Conservation (phyloP, 2,888 invertebrate species). For the Polietes domitor region DNA sequence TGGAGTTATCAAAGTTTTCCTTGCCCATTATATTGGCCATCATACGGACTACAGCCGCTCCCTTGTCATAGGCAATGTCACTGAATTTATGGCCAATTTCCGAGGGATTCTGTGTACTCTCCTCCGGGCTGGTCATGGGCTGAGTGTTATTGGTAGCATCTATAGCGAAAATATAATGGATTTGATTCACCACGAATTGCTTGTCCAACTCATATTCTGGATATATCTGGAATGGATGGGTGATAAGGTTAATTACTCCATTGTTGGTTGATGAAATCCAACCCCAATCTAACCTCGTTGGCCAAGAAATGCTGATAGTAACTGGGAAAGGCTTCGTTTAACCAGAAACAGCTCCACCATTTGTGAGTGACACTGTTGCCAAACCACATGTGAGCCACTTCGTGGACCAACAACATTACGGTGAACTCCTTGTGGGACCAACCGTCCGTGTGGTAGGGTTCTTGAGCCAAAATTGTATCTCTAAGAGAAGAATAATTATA, state of each 20-base stretch:
- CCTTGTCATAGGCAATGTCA: constrained; percentile 85
- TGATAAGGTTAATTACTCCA: too few relatives aligned
- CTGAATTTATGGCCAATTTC: constrained; percentile 83
- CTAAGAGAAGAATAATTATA: constrained; percentile 64
- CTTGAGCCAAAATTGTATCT: constrained; percentile 69
- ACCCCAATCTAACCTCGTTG: constrained; percentile 80
- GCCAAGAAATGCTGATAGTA: constrained; percentile 85
- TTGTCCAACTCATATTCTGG: constrained; percentile 85
- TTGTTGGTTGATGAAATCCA: too few relatives aligned
- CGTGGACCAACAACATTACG: constrained; percentile 82
- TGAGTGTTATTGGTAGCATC: constrained; percentile 84
- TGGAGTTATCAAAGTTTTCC: constrained; percentile 82
- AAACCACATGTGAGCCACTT: constrained; percentile 85
- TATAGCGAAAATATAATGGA: constrained; percentile 84
- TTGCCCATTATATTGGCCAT: constrained; percentile 84
- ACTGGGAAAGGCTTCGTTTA: constrained; percentile 86
- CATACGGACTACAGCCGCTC: constrained; percentile 85
- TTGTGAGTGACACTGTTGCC: constrained; percentile 83
- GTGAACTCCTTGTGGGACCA: constrained; percentile 78
- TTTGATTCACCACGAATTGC: constrained; percentile 86
- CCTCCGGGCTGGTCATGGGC: constrained; percentile 82
- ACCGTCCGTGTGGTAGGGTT: constrained; percentile 74
- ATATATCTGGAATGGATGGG: constrained; percentile 83
- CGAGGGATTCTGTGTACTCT: constrained; percentile 82
- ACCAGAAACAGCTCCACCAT: constrained; percentile 83